Base-by-base conservation (phyloP, 1,140 invertebrate genomes). In the Papilio glaucus region DNA sequence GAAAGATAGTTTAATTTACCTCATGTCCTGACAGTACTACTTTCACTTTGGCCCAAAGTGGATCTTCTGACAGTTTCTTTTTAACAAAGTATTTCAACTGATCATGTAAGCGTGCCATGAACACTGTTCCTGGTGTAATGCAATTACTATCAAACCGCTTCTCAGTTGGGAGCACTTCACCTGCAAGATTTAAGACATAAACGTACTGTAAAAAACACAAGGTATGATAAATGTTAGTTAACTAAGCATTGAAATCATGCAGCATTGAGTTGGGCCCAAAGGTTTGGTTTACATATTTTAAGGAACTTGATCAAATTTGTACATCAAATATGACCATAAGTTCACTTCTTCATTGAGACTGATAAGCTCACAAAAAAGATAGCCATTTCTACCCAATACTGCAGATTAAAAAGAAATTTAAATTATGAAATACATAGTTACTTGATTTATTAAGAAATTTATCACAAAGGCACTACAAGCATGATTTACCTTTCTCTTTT, bases 71-170 rank as follows among this genome's bases (percentile, higher is more conserved):
- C 26, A 99, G 95, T 93, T 99, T 99, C 26, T 95, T 94, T 39
- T 96, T 95, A 15, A 99, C 94, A 95, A 99, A 99, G 93, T 97
- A 97, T 77, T 96, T 96, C 33, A 99, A 92, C 69, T 98, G 96
- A 70, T 96, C 95, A 78, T 99, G 97, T 8, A 99, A 91, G 21
- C 96, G 95, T 0, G 95, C 95, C 98, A 99, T 99, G 85, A 99
- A 99, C 68, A 95, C 94, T 3, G 98, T 98, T 69, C 98, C 98
- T 5, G 98, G 98, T 4, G 98, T 99, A 71, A 99, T 99, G 87
- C 98, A 99, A 91, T 99, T 99, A 6, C 97, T 98, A 92, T 99
- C 98, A 93, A 99, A 99, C 79, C 97, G 93, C 61, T 96, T 96
- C 75, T 96, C 96, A 10, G 92, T 87, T 0, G 97, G 97, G 60